phyloP scores from a whole-genome alignment of 2,113 vertebrate species.

The Nycticebus coucang region DNA sequence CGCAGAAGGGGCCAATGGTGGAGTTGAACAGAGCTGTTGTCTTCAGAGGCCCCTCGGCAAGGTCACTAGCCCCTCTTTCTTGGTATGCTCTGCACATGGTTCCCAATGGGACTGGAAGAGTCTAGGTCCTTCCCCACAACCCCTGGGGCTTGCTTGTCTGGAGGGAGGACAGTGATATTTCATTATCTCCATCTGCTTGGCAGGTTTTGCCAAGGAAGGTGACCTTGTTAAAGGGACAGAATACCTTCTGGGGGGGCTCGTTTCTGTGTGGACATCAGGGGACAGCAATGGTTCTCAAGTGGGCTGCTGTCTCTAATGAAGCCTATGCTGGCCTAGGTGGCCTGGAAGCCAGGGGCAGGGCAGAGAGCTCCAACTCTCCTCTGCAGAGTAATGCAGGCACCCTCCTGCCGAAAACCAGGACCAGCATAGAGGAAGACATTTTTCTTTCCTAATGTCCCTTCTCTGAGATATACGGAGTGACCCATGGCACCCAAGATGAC shows the following conservation, averaged over 20 bases:
- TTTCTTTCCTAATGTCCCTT: background rate
- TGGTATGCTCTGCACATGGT: background rate
- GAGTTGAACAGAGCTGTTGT: background rate
- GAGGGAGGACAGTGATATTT: background rate
- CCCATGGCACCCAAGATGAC: background rate
- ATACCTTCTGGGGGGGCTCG: background rate
- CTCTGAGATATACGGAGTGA: background rate
- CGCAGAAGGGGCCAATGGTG: background rate
- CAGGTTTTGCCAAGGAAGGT: background rate
- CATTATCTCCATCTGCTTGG: background rate
- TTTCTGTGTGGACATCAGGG: background rate
- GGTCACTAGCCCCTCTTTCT: background rate
- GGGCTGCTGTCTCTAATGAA: background rate
- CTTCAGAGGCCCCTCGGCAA: slow-evolving; percentile 17
- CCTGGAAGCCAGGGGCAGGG: background rate
- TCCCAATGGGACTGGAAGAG: background rate
- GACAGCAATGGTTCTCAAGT: background rate
- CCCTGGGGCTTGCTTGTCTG: background rate
- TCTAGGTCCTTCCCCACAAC: background rate
- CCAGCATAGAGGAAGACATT: background rate
- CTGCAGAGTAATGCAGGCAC: background rate
- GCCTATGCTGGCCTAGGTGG: background rate
- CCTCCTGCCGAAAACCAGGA: background rate
- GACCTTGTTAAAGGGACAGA: slow-evolving; percentile 50
- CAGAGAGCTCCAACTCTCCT: background rate